Conservation (phyloP, 2,888 invertebrate species). For the Sesamia inferens region DNA sequence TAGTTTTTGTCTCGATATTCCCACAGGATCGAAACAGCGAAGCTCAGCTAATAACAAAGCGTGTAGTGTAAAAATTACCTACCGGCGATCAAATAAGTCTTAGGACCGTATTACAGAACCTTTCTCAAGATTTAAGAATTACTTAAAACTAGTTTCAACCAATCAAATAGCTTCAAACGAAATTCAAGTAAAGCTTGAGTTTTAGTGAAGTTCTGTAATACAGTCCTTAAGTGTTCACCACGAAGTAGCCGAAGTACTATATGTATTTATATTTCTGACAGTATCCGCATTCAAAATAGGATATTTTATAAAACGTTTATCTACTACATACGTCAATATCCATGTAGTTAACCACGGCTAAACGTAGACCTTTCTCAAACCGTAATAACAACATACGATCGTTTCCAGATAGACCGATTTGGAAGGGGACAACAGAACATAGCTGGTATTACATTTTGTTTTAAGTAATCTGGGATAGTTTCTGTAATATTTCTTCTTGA, state of each 20-base stretch:
- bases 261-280: constrained; percentile 8
- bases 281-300: constrained; percentile 24
- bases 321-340: neutral
- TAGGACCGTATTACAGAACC: no score
- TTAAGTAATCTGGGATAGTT: neutral
- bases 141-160: no score
- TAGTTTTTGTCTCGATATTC: no score
- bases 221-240: constrained; percentile 22
- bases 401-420: constrained; percentile 13
- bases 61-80: constrained; percentile 35
- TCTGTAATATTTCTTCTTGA: neutral
- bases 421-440: neutral
- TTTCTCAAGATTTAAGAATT: no score
- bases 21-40: no score
- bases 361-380: constrained; percentile 21
- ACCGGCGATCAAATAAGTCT: constrained; percentile 32
- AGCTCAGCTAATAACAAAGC: constrained; percentile 14
- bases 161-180: no score
- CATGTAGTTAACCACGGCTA: neutral
- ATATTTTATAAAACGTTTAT: constrained; percentile 24
- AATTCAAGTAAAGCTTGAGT: no score
- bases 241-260: constrained; percentile 15
- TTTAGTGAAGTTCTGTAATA: no score
- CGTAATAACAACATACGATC: neutral
- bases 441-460: neutral